Evolutionary conservation across 1,140 invertebrate genomes (phyloP), one percentile per base, ranked within the genome.

Genomic region (Tetraneura akinire): DNA sequence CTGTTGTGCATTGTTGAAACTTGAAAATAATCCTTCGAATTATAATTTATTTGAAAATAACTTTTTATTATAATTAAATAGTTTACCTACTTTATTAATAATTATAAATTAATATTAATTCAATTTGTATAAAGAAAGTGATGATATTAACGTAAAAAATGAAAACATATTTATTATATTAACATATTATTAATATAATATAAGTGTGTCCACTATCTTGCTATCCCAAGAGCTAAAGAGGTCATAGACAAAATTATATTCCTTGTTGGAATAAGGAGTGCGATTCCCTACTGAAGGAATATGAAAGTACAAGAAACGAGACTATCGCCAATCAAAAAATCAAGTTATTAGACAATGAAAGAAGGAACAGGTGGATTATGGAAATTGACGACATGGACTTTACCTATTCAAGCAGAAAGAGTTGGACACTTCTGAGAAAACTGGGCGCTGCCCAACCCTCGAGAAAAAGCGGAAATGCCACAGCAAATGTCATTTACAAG

Each of bases 251-350:
- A 55, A 55, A 55, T 55, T 55, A 55, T 55, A 55, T 23, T 55
- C 51, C 51, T 55, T 55, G n/a, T 55, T 55, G 51, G n/a, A 55
- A n/a, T n/a, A 53, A 4, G 49, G 49, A 53, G 49, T 53, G 49
- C 8, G 49, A 18, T 53, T 53, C 49, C 11, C 49, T 53, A 53
- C 49, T 53, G 49, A 53, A 53, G 49, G 18, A 53, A 55, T 55
- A 55, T 21, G n/a, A 55, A 23, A n/a, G n/a, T 55, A 55, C 51
- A 21, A 6, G n/a, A 55, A 55, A 55, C 9, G 8, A 55, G n/a
- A 21, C n/a, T 9, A 55, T 21, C 51, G 1, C n/a, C 14, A 51
- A 55, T 55, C 51, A 21, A 23, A 2, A 21, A 21, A 55, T 55
- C 8, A 23, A 21, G 51, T 8, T n/a, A 53, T 53, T 55, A 55